Percentiles rank a stretch among this genome's conserved stretches.
Evolutionary conservation across 2,888 invertebrate genomes (phyloP).

Genomic region (Megalurothrips usitatus): DNA sequence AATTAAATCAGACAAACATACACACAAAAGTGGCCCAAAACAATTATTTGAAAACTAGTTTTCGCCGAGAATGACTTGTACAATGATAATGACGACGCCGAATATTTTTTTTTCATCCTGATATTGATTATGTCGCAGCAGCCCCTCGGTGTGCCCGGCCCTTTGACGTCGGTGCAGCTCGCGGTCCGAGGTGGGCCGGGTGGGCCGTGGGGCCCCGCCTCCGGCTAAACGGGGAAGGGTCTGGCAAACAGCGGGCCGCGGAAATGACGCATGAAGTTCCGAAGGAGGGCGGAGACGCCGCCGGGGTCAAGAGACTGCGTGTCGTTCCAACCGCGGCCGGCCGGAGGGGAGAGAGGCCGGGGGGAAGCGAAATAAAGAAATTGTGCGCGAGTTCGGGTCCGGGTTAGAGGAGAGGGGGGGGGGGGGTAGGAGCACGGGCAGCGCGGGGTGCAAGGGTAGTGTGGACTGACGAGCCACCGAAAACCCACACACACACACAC

Average conservation of each 20-base stretch:
- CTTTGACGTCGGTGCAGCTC: slow-evolving; percentile 38
- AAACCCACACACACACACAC: no score
- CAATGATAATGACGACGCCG: no score
- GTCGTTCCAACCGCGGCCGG: neutral
- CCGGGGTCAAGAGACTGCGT: neutral
- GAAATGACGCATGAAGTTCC: slow-evolving; percentile 14
- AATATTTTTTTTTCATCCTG: no score
- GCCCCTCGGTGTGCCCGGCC: no score
- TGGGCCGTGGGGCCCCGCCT: neutral
- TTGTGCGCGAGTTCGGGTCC: neutral
- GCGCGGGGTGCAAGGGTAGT: no score
- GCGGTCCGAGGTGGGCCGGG: neutral
- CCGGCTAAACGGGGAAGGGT: slow-evolving; percentile 11
- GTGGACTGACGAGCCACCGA: no score
- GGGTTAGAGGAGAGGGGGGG: neutral
- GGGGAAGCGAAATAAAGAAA: slow-evolving; percentile 12
- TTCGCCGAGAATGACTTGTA: no score
- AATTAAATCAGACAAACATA: no score
- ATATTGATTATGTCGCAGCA: no score
- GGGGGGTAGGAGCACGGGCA: neutral
- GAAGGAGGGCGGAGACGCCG: neutral
- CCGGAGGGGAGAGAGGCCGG: neutral
- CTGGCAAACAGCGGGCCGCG: neutral
- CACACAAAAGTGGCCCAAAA: no score
- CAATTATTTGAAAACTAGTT: no score